Conservation (phyloP, 2,113 vertebrate genomes). For the Neodontobutis hainanensis region DNA sequence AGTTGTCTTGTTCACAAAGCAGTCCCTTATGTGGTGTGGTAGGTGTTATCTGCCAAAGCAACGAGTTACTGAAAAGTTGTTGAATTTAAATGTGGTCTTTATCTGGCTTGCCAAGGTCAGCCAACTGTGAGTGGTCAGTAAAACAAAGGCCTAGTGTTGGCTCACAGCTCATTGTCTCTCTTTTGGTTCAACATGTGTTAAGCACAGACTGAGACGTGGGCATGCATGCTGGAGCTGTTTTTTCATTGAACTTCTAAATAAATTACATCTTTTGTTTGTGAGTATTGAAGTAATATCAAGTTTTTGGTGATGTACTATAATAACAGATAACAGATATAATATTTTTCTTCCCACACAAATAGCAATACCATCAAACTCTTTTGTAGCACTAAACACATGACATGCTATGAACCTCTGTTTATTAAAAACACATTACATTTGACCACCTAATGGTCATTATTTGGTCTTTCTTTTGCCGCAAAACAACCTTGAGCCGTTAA, state of each 20-base stretch:
- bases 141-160: slow-evolving; percentile 12
- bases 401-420: too few species aligned
- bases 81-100: slow-evolving; percentile 12
- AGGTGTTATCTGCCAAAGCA: slow-evolving; percentile 6
- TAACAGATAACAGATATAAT: too few species aligned
- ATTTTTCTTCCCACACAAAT: too few species aligned
- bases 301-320: too few species aligned
- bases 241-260: slow-evolving; percentile 1
- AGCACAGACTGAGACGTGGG: slow-evolving; percentile 12
- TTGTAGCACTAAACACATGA: too few species aligned
- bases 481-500: too few species aligned
- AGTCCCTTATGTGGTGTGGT: not conserved
- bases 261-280: not conserved
- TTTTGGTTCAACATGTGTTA: slow-evolving; percentile 7
- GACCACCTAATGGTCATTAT: too few species aligned
- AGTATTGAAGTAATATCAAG: not conserved
- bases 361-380: too few species aligned
- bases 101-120: slow-evolving; percentile 4
- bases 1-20: not conserved
- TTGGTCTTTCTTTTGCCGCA: too few species aligned
- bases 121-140: slow-evolving; percentile 13
- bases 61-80: slow-evolving; percentile 7
- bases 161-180: slow-evolving; percentile 9
- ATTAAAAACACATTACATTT: too few species aligned
- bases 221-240: slow-evolving; percentile 5